Evolutionary conservation across 2,113 vertebrate species (phyloP), one percentile per base, ranked within the genome.

Genomic region (Trichechus manatus): DNA sequence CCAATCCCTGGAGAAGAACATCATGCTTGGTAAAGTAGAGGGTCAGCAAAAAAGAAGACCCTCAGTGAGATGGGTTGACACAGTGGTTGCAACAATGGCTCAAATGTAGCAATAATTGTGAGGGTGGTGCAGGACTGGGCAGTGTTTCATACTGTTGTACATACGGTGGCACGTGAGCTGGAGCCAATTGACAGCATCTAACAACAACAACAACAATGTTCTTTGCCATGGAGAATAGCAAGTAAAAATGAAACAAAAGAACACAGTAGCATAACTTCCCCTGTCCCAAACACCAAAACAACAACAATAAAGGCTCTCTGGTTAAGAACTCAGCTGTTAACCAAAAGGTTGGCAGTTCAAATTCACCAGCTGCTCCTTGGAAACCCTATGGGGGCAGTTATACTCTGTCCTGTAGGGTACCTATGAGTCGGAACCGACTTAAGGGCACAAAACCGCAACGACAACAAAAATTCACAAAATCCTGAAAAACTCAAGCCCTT

Each of bases 191-290:
- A 72, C 17, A 72, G 14, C 33, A 20, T 33, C 33, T 72, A 72
- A 72, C 15, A 72, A 20, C 33, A n/a, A 72, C 22, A 22, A 7
- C 50, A 53, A 33, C 2, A 27, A 72, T 33, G 6, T n/a, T 72
- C 68, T 36, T 82, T 95, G 47, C 42, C 94, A 92, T 42, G 53
- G 61, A 64, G 47, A 86, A 66, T 31, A 87, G 61, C 86, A 14
- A 39, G 53, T 8, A 93, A 72, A 92, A 87, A 96, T 53, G 25
- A 87, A 95, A 74, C 47, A 86, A 87, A 92, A 83, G 17, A 88
- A 84, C 36, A 44, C 25, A 91, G 44, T 56, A 84, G 42, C 56
- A 83, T 33, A n/a, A 11, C 63, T 80, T 20, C 63, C 25, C 31
- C 56, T 47, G 6, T 81, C n/a, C 27, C 74, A 81, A 47, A 47